Base-by-base conservation (phyloP, 1,140 invertebrate genomes). In the Psilanteris sp. region DNA sequence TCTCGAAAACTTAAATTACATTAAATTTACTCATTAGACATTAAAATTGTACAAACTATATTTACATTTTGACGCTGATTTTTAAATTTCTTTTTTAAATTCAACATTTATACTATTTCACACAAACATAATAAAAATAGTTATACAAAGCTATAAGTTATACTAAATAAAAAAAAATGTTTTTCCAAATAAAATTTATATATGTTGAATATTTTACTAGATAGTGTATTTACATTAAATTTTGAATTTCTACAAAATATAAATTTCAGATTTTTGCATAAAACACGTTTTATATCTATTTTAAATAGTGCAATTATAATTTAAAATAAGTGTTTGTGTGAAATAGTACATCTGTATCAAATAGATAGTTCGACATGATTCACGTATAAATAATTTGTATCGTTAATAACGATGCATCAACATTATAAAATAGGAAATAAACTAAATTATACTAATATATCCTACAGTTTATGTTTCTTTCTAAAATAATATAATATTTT, bases 21-120 rank as follows among this genome's bases (percentile, higher is more conserved):
- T 57, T 2, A 55, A 70, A 75, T 62, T 22, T 43, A 75, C 20
- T 64, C 34, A 61, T 66, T 15, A 36, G 22, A 61, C 18, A 27
- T 46, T 62, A 37, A 55, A 76, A 64, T 68, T 68, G 48, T 75
- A 75, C 72, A 68, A 68, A 70, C 66, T 76, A 66, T 76, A 76
- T 76, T 76, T 76, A 76, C 73, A 72, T 32, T 66, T 72, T 66
- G 41, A 62, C 55, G 14, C 26, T 46, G 7, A 54, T 64, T 32
- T 15, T 46, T 14, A 59, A n/a, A 52, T 36, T 55, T 24, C 7
- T 2, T 27, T 10, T 68, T 34, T 29, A 9, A 5, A 8, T 16
- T 37, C 9, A 48, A 44, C 9, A 41, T 29, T 8, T 3, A 36
- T 27, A 66, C 44, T 66, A 52, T 59, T 73, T 59, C 61, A 73